Base-by-base conservation (phyloP, 2,888 invertebrate genomes). In the Hoplodrina ambigua region DNA sequence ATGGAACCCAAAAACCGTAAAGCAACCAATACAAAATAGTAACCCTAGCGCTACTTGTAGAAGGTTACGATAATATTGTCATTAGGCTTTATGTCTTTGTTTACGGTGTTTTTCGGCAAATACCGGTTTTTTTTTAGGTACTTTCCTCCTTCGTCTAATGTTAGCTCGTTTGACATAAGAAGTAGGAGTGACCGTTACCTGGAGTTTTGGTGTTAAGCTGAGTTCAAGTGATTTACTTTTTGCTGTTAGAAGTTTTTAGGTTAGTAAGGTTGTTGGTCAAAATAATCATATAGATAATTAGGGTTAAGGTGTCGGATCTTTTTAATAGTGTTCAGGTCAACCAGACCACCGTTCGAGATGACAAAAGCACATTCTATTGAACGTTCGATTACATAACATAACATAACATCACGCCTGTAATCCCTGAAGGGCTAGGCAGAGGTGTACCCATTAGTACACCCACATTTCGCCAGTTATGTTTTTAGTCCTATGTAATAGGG, bases 81-180 rank as follows among this genome's bases (percentile, higher is more conserved):
- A 85, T 89, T 87, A 86, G 82, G 85, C 78, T 89, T 89, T 86
- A 89, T 88, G 75, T 78, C 76, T 83, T 87, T 85, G 87, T 87
- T 87, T 87, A 85, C 86, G 68, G 67, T 67, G 67, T 75, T 84
- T 81, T 75, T 79, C 74, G 67, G 72, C 46, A 61, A 64, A 70
- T 67, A 57, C 62, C 69, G 77, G 69, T 80, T 77, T 75, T 82
- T 75, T 82, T 82, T 84, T 79, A 60, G 50, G 37, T 7, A 68
- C 54, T 75, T 72, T 70, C 69, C 69, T 77, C 58, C 55, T 66
- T 61, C 30, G 46, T 49, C 69, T 68, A 69, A 80, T 60, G 57
- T 68, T 20, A 20, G 46, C 52, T 54, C 37, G 37, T 72, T 78
- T 56, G 53, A 46, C 49, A 57, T n/a, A 62, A 67, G 81, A 70